These are phyloP conservation scores for Monodelphis domestica DNA, from an alignment of 2,797 vertebrate species.

Conservation along the genomic window DNA sequence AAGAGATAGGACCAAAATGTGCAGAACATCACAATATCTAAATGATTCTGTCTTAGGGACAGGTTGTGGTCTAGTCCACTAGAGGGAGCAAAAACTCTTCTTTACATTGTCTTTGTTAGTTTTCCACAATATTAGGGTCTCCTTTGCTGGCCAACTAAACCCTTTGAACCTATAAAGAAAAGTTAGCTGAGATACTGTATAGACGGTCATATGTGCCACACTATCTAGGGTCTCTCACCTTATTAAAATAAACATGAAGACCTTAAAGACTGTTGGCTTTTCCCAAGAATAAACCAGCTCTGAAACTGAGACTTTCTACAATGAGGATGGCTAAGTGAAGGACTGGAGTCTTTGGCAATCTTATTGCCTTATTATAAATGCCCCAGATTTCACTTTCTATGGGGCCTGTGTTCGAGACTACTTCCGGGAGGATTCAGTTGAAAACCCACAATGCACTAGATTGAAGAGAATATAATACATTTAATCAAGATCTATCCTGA, in stretches of 20 bases:
- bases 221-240: not conserved
- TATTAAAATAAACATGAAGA: not conserved
- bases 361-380: not conserved
- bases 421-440: constrained; percentile 12
- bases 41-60: not conserved
- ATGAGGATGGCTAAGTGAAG: not conserved
- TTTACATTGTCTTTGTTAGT: not conserved
- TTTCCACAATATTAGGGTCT: not conserved
- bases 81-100: constrained; percentile 10
- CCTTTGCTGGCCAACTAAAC: not conserved
- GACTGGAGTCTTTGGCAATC: not conserved
- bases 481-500: not conserved
- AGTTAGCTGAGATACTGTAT: not conserved
- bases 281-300: not conserved
- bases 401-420: not conserved
- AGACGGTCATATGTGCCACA: not conserved
- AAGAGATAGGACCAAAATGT: not conserved
- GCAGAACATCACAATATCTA: not conserved
- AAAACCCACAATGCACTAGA: not conserved
- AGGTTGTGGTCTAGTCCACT: not conserved
- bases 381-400: not conserved
- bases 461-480: not conserved
- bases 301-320: not conserved
- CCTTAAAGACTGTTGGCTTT: not conserved
- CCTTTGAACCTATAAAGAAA: not conserved